Evolutionary conservation across 2,797 vertebrate genomes (phyloP).

Genomic region (Myotis findleyi): DNA sequence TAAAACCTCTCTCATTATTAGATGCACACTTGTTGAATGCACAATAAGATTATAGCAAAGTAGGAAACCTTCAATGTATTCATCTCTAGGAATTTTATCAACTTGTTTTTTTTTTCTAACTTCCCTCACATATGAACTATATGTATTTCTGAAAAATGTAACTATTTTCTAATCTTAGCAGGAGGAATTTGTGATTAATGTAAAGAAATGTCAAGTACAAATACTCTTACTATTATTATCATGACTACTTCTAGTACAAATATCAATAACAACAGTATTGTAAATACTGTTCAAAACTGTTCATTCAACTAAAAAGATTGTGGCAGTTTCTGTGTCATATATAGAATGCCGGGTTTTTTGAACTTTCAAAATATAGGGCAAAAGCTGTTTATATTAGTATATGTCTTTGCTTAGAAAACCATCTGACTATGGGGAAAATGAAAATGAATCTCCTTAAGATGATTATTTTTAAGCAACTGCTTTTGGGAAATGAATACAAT

Average conservation of each 20-base stretch:
- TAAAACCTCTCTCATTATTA: not conserved
- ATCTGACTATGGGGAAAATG: not conserved
- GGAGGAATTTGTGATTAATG: not conserved
- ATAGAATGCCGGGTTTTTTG: not conserved
- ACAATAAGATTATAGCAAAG: not conserved
- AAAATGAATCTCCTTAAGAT: not conserved
- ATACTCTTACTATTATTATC: not conserved
- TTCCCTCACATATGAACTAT: not conserved
- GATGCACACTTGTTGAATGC: too few relatives aligned
- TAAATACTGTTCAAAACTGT: not conserved
- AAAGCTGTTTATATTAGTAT: not conserved
- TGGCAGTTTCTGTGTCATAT: not conserved
- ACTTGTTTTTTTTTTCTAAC: not conserved
- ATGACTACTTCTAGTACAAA: not conserved
- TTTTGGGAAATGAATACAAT: conserved; percentile 39
- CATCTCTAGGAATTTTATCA: not conserved
- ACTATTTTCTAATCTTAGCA: not conserved
- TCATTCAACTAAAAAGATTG: not conserved
- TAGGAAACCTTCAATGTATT: not conserved
- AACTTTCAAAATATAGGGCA: not conserved
- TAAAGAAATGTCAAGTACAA: not conserved
- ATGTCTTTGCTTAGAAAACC: not conserved
- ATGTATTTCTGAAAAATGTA: not conserved
- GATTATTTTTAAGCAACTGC: not conserved
- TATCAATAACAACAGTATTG: not conserved